phyloP scores from a whole-genome alignment of 2,113 vertebrate species.

The Scalopus aquaticus region DNA sequence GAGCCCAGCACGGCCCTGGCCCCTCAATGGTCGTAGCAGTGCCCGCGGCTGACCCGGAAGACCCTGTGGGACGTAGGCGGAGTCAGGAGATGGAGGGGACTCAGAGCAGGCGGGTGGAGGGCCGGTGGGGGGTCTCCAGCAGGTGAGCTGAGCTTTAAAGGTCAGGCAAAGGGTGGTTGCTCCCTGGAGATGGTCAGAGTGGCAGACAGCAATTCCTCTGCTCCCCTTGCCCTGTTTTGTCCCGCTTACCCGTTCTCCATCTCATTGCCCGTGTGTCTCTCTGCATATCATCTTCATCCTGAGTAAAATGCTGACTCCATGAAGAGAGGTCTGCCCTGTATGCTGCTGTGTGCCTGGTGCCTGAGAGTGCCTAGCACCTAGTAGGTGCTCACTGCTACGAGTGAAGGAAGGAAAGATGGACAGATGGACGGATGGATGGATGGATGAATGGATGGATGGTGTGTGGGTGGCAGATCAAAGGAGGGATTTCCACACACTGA shows the following conservation, averaged over 20 bases:
- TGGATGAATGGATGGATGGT: neutral
- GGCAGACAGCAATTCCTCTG: rapidly evolving
- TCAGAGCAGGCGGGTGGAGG: too few relatives aligned
- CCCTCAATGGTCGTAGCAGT: rapidly evolving
- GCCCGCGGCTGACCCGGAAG: rapidly evolving
- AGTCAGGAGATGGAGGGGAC: neutral
- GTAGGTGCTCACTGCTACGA: neutral
- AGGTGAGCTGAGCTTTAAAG: too few relatives aligned
- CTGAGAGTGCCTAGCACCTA: neutral
- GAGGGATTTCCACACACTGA: neutral
- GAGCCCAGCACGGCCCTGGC: neutral
- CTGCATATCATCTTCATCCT: neutral
- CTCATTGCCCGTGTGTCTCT: too few relatives aligned
- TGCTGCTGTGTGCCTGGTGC: neutral
- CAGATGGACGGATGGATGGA: too few relatives aligned
- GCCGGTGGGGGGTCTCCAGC: too few relatives aligned
- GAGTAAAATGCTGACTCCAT: neutral
- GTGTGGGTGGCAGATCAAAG: too few relatives aligned
- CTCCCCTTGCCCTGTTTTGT: rapidly evolving
- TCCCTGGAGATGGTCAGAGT: neutral
- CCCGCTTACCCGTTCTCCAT: rapidly evolving
- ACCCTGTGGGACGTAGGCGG: too few relatives aligned
- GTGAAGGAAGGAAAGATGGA: neutral
- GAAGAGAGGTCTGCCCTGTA: neutral
- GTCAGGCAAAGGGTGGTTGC: neutral